phyloP scores from a whole-genome alignment of 2,113 vertebrate species.

The Phycodurus eques region DNA sequence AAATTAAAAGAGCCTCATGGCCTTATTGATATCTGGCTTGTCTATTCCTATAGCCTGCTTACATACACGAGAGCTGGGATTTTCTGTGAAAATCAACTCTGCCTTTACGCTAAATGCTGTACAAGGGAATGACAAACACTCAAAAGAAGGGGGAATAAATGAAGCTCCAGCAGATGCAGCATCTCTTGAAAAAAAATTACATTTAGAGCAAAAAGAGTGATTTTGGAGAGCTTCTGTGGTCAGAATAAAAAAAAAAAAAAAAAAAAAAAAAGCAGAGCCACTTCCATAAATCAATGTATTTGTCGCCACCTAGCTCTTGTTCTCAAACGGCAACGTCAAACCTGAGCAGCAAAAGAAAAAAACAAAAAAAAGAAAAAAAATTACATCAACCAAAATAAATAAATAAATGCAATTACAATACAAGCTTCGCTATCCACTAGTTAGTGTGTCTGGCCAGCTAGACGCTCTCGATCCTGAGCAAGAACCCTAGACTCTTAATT shows the following conservation, averaged over 20 bases:
- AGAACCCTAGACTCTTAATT: slow-evolving; percentile 52
- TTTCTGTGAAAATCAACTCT: slow-evolving; percentile 5
- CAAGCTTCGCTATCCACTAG: slow-evolving; percentile 28
- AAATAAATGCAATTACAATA: slow-evolving; percentile 6
- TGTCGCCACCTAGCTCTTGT: slow-evolving; percentile 54
- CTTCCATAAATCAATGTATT: slow-evolving; percentile 30
- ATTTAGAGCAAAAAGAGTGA: slow-evolving; percentile 26
- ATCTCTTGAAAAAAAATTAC: slow-evolving; percentile 55
- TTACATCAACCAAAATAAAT: neutral
- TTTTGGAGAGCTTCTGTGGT: slow-evolving; percentile 34
- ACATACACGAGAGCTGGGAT: slow-evolving; percentile 28
- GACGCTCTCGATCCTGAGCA: slow-evolving; percentile 60
- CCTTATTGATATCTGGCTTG: slow-evolving; percentile 61
- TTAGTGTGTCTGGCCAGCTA: slow-evolving; percentile 72
- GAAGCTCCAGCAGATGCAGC: slow-evolving; percentile 63
- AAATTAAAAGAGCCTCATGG: slow-evolving; percentile 47
- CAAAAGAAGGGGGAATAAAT: slow-evolving; percentile 28
- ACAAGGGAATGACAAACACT: slow-evolving; percentile 34
- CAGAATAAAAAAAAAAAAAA: neutral
- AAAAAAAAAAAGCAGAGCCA: neutral
- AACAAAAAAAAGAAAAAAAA: neutral
- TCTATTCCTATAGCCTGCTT: slow-evolving; percentile 55
- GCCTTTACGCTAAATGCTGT: neutral
- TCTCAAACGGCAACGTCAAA: slow-evolving; percentile 47
- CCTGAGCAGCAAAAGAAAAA: slow-evolving; percentile 59